Evolutionary conservation across 2,797 vertebrate genomes (phyloP).

Genomic region (Threskiornis aethiopicus): DNA sequence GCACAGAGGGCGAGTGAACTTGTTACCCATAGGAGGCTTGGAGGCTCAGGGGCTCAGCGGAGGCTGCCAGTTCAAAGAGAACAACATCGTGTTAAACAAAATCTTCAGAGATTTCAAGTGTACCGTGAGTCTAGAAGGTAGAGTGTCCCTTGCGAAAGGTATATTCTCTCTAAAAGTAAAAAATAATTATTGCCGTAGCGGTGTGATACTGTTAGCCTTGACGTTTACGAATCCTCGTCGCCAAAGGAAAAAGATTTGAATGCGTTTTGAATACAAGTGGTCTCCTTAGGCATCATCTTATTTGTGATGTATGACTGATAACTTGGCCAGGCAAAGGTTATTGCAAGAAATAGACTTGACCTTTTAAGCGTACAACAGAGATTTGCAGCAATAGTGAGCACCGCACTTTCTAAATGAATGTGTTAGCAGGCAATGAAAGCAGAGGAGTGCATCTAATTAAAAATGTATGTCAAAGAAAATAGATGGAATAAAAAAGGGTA

Average conservation of each 20-base stretch:
- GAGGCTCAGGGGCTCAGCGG: background rate
- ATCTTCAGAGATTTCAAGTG: background rate
- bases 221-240: background rate
- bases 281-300: background rate
- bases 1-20: rapidly evolving
- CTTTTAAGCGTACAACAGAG: constrained; percentile 10
- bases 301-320: constrained; percentile 26
- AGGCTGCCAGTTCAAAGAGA: background rate
- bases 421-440: constrained; percentile 33
- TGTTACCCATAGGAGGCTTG: background rate
- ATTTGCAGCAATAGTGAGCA: constrained; percentile 23
- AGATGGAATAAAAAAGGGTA: constrained; percentile 28
- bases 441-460: constrained; percentile 53
- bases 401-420: constrained; percentile 14
- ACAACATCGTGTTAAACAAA: rapidly evolving
- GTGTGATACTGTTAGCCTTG: background rate
- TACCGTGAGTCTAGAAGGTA: background rate
- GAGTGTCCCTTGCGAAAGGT: rapidly evolving
- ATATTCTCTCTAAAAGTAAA: background rate
- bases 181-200: background rate
- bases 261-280: background rate
- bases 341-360: constrained; percentile 58
- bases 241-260: background rate
- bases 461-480: constrained; percentile 51
- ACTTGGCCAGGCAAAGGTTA: constrained; percentile 48